Evolutionary conservation across 1,140 invertebrate species (phyloP).

Genomic region (Platorchestia sp.): DNA sequence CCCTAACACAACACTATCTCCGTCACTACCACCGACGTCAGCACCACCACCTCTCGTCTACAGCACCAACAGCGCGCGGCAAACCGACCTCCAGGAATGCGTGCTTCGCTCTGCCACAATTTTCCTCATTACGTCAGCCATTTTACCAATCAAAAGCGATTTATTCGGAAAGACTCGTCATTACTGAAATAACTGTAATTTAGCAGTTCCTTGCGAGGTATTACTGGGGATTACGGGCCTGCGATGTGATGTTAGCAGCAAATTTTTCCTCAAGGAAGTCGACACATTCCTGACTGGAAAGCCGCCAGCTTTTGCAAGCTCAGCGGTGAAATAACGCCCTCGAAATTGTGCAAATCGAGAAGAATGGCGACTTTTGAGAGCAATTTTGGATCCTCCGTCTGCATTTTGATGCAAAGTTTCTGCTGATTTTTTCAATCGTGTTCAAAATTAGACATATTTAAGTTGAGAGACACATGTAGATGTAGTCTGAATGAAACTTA

Average conservation of each 20-base stretch:
- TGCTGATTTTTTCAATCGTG: background rate
- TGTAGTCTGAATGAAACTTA: background rate
- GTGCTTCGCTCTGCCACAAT: background rate
- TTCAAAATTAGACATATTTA: background rate
- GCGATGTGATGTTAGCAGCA: background rate
- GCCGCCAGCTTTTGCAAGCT: background rate
- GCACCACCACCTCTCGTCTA: too few species aligned
- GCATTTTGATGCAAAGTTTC: background rate
- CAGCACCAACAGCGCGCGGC: too few species aligned
- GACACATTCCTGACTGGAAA: background rate
- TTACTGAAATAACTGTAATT: conserved; percentile 41
- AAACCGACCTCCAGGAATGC: too few species aligned
- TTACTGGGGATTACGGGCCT: conserved; percentile 4
- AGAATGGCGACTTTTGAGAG: background rate
- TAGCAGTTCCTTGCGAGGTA: conserved; percentile 34
- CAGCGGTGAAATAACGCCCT: background rate
- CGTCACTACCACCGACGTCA: too few species aligned
- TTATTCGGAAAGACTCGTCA: background rate
- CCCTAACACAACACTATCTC: too few species aligned
- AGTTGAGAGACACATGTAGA: background rate
- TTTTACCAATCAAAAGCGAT: conserved; percentile 31
- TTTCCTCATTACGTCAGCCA: background rate
- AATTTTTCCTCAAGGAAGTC: background rate
- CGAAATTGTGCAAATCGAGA: background rate
- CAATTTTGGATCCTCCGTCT: background rate